phyloP scores from a whole-genome alignment of 2,113 vertebrate genomes.

The Dissostichus mawsoni region DNA sequence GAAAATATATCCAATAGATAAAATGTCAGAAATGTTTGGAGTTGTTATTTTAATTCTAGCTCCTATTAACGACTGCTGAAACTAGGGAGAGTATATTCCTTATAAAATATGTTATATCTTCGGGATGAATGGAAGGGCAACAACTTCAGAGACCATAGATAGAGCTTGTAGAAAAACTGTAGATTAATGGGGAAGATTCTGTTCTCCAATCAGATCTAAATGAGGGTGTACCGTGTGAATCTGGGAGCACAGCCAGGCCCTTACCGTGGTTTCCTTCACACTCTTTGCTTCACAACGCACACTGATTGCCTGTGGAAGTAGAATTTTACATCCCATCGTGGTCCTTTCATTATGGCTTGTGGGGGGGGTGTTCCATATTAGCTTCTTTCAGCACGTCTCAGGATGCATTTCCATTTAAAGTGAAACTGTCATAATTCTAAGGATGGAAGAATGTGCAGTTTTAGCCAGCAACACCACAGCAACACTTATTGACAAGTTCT shows the following conservation, averaged over 20 bases:
- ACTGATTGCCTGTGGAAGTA: slow-evolving; percentile 1
- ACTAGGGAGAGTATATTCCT: no score
- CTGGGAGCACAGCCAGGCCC: neutral
- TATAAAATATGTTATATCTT: no score
- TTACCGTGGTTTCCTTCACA: neutral
- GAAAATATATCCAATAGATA: no score
- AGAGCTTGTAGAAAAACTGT: neutral
- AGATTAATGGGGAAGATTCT: neutral
- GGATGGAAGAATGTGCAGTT: neutral
- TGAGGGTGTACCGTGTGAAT: neutral
- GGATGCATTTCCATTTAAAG: neutral
- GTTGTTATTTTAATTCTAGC: no score
- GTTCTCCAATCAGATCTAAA: neutral
- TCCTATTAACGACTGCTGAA: no score
- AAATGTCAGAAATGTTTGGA: no score
- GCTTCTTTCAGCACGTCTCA: neutral
- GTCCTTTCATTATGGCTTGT: neutral
- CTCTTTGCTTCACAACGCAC: neutral
- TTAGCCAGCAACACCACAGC: neutral
- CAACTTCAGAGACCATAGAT: no score
- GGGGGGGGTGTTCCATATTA: neutral
- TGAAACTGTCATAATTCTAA: neutral
- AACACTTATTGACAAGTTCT: neutral
- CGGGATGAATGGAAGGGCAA: no score
- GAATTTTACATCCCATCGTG: neutral